Evolutionary conservation across 2,113 vertebrate genomes (phyloP).

Genomic region (Silurus asotus): DNA sequence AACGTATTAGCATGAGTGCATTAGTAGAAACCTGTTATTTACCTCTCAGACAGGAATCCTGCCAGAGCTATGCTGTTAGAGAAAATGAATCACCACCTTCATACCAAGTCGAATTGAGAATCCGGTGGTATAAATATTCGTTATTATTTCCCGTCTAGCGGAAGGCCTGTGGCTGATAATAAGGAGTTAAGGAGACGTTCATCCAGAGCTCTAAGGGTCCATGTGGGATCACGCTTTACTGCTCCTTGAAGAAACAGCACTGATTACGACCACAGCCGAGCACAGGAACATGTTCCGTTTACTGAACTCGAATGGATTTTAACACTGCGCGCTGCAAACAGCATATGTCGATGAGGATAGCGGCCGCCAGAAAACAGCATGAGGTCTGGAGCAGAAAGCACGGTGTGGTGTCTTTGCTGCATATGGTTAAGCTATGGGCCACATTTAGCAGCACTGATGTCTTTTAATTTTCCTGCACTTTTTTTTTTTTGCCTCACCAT

Average conservation of each 20-base stretch:
- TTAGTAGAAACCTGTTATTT: not conserved
- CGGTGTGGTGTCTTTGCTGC: conserved; percentile 59
- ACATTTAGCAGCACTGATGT: conserved; percentile 37
- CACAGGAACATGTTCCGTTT: conserved; percentile 32
- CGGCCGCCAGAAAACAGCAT: conserved; percentile 71
- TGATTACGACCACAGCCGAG: conserved; percentile 68
- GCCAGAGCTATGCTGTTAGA: not conserved
- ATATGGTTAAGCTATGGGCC: conserved; percentile 58
- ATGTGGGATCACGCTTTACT: conserved; percentile 39
- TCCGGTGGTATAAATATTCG: not conserved
- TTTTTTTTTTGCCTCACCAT: not conserved
- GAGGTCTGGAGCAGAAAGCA: conserved; percentile 61
- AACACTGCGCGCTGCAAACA: conserved; percentile 67
- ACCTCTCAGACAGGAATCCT: not conserved
- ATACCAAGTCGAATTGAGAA: not conserved
- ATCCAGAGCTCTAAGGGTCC: conserved; percentile 30
- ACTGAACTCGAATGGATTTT: conserved; percentile 60
- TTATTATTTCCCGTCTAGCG: conserved; percentile 60
- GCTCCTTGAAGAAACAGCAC: conserved; percentile 46
- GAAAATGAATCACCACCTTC: not conserved
- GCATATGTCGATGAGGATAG: conserved; percentile 75
- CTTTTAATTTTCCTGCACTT: conserved; percentile 39
- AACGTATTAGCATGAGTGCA: not conserved
- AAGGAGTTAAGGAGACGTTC: conserved; percentile 65
- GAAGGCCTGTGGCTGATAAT: conserved; percentile 62